A percentile compares a stretch with the other conserved stretches of the same genome.
These are phyloP conservation scores for Phytoseiulus persimilis DNA, from an alignment of 2,888 invertebrate species.

Conservation along the genomic window DNA sequence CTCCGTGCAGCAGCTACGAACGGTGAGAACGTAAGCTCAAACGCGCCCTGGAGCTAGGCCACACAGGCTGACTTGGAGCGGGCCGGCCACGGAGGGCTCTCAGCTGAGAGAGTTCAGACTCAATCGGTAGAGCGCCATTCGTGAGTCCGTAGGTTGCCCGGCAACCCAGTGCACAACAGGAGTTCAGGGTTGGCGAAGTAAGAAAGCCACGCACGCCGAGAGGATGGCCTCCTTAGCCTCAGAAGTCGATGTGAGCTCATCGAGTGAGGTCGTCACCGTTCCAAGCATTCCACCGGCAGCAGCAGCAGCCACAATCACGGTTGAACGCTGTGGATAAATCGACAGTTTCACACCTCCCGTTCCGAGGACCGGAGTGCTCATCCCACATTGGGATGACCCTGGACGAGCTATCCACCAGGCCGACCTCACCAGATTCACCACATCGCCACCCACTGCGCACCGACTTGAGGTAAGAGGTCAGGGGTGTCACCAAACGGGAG, in stretches of 20 bases:
- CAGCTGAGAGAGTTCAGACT: not conserved
- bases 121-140: not conserved
- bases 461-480: conserved; percentile 9
- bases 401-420: not conserved
- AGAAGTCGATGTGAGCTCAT: conserved; percentile 38
- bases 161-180: conserved; percentile 5
- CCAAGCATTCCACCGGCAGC: not conserved
- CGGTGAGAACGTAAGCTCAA: not conserved
- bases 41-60: not conserved
- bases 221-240: conserved; percentile 39
- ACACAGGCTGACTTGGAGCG: not conserved
- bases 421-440: conserved; percentile 36
- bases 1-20: not conserved
- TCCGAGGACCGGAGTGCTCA: not conserved
- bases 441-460: conserved; percentile 18
- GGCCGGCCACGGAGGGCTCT: not conserved
- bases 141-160: not conserved
- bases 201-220: conserved; percentile 22
- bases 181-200: conserved; percentile 5
- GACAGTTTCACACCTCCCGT: not conserved
- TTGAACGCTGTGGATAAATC: conserved; percentile 29
- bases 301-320: not conserved
- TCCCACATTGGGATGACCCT: conserved; percentile 5
- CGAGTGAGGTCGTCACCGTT: conserved; percentile 28
- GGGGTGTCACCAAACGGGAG: not conserved